These are phyloP conservation scores for Oscheius sp. DNA, from an alignment of 2,888 invertebrate genomes.

Conservation along the genomic window DNA sequence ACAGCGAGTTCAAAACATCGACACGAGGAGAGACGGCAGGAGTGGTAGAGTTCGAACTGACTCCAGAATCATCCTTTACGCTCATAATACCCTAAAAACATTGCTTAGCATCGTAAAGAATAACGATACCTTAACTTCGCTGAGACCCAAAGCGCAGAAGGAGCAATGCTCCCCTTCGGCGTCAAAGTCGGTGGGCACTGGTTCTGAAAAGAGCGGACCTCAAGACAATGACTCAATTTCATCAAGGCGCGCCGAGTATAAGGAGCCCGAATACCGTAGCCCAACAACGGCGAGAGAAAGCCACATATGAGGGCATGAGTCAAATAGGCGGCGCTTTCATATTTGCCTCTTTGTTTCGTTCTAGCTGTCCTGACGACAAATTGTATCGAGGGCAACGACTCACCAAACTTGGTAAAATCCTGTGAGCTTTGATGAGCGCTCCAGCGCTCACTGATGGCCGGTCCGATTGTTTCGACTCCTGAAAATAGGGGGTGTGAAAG, in stretches of 20 bases:
- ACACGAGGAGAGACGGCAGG: constrained; percentile 31
- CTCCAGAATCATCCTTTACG: constrained; percentile 31
- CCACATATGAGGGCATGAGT: constrained; percentile 31
- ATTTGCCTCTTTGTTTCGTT: constrained; percentile 27
- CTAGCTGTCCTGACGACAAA: not conserved
- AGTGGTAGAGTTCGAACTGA: constrained; percentile 29
- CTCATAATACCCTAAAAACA: constrained; percentile 25
- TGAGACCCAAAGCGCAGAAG: constrained; percentile 13
- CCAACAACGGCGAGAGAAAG: constrained; percentile 30
- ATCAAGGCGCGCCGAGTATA: constrained; percentile 16
- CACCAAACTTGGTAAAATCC: constrained; percentile 20
- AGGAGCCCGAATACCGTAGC: constrained; percentile 30
- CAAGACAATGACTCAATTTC: constrained; percentile 24
- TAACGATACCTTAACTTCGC: constrained; percentile 3
- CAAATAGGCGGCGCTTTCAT: constrained; percentile 36
- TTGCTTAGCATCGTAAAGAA: not conserved
- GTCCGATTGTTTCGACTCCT: constrained; percentile 28
- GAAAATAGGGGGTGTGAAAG: not conserved
- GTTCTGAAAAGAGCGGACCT: constrained; percentile 30
- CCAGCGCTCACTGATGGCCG: constrained; percentile 10
- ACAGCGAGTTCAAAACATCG: constrained; percentile 23
- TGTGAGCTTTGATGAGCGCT: constrained; percentile 4
- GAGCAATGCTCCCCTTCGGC: constrained; percentile 8
- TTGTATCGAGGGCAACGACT: constrained; percentile 2
- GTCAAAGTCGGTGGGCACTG: constrained; percentile 26